These are phyloP conservation scores for Cheilosia scutellata DNA, from an alignment of 2,888 invertebrate species.

Conservation along the genomic window DNA sequence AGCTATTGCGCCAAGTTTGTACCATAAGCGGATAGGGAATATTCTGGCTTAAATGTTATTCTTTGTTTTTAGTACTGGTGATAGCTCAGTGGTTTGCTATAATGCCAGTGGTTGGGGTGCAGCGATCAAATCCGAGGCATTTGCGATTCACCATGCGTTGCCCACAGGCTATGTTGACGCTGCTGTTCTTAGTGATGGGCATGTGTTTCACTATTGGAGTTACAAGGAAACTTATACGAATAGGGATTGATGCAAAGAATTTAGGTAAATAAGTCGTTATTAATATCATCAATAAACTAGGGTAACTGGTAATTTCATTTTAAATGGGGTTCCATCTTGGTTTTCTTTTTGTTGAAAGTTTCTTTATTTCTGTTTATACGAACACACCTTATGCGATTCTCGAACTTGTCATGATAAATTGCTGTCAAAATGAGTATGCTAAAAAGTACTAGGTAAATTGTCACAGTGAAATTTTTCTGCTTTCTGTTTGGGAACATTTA, in stretches of 20 bases:
- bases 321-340: too few species aligned
- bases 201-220: constrained; percentile 76
- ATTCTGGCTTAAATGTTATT: background rate
- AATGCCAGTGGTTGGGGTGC: constrained; percentile 85
- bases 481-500: too few species aligned
- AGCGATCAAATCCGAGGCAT: constrained; percentile 81
- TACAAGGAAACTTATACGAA: constrained; percentile 77
- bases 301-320: too few species aligned
- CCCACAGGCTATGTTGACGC: constrained; percentile 77
- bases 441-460: too few species aligned
- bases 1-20: constrained; percentile 84
- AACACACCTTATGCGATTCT: too few species aligned
- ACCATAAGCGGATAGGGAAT: too few species aligned
- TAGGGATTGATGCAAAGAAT: constrained; percentile 82
- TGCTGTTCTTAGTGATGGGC: constrained; percentile 77
- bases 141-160: constrained; percentile 80
- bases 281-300: too few species aligned
- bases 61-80: constrained; percentile 82
- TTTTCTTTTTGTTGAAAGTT: too few species aligned
- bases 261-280: constrained; percentile 78
- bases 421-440: too few species aligned
- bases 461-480: too few species aligned
- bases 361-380: too few species aligned
- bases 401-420: too few species aligned
- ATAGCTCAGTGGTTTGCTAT: constrained; percentile 85